Conservation (phyloP, 2,113 vertebrate species). For the Ochotona curzoniae region DNA sequence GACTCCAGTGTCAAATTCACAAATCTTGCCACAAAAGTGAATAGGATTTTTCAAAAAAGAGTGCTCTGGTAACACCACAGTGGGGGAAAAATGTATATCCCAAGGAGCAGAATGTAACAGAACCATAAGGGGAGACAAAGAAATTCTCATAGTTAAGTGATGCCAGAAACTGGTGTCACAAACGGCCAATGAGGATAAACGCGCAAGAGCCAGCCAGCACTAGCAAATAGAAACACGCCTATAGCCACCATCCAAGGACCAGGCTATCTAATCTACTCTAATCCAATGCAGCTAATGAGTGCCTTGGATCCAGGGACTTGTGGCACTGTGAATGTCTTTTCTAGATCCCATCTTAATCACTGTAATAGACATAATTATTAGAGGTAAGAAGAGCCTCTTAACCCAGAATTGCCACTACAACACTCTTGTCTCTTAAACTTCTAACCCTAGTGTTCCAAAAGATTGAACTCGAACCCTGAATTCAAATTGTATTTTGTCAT, state of each 20-base stretch:
- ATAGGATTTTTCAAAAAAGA: neutral
- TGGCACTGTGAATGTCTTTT: neutral
- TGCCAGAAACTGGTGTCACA: neutral
- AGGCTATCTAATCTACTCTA: neutral
- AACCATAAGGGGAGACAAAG: neutral
- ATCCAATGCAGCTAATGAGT: neutral
- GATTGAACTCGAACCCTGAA: neutral
- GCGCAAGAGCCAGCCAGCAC: neutral
- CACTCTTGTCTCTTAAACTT: neutral
- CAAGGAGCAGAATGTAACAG: neutral
- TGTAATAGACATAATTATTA: neutral
- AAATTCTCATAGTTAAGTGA: neutral
- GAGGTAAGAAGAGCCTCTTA: neutral
- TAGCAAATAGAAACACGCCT: neutral
- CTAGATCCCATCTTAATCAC: neutral
- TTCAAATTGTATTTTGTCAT: neutral
- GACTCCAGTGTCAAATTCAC: neutral
- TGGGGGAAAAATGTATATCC: neutral
- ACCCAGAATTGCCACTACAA: neutral
- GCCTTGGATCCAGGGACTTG: neutral
- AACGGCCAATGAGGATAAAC: neutral
- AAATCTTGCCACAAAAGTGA: neutral
- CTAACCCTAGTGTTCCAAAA: neutral
- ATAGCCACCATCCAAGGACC: no score
- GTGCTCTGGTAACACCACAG: neutral